Percentiles rank a stretch among this genome's conserved stretches.
Evolutionary conservation across 2,797 vertebrate species (phyloP).

Genomic region (Morelia viridis): DNA sequence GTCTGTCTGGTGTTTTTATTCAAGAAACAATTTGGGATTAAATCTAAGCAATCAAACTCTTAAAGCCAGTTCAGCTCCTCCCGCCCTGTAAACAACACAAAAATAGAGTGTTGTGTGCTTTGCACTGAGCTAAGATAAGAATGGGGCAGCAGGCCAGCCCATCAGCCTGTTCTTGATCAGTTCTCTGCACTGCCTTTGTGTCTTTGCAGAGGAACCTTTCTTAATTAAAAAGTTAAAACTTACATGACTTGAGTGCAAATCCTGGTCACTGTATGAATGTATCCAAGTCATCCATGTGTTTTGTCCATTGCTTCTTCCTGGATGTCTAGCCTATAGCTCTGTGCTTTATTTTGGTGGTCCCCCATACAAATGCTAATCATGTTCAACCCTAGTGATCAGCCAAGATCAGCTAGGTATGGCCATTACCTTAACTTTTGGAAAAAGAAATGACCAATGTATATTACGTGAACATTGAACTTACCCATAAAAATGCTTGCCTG

Average conservation of each 20-base stretch:
- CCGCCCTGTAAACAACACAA: slow-evolving; percentile 57
- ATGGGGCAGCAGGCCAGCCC: slow-evolving; percentile 23
- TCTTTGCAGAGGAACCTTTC: slow-evolving; percentile 37
- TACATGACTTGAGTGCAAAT: neutral
- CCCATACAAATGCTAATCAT: neutral
- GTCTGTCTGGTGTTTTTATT: slow-evolving; percentile 61
- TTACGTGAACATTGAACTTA: neutral
- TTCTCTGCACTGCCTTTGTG: slow-evolving; percentile 52
- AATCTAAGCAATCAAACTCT: slow-evolving; percentile 68
- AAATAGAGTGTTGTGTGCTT: slow-evolving; percentile 63
- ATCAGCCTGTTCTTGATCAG: slow-evolving; percentile 40
- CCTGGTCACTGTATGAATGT: neutral
- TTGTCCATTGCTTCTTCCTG: neutral
- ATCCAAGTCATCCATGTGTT: neutral
- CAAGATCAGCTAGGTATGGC: neutral
- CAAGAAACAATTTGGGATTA: slow-evolving; percentile 69
- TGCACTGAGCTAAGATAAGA: slow-evolving; percentile 17
- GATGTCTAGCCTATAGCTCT: neutral
- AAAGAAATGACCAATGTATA: neutral
- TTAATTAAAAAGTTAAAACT: slow-evolving; percentile 20
- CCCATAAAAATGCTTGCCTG: neutral
- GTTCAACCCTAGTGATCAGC: neutral
- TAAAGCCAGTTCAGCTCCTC: slow-evolving; percentile 48
- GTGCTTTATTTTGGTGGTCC: neutral
- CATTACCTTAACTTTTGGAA: neutral